These are phyloP conservation scores for Bombus waltoni DNA, from an alignment of 1,140 invertebrate genomes.

Conservation along the genomic window DNA sequence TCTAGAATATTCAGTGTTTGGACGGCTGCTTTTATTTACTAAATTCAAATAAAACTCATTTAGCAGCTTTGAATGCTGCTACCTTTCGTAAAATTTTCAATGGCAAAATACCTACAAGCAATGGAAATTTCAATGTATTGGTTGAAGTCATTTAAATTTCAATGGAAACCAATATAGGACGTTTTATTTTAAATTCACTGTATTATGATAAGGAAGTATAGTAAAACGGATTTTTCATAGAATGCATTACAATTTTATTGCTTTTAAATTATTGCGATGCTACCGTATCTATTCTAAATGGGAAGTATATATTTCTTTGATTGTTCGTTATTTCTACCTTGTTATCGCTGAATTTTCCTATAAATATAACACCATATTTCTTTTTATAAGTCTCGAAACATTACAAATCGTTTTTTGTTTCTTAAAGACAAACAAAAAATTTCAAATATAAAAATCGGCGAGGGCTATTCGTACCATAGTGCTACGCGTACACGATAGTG, in stretches of 20 bases:
- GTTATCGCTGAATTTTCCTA: too few relatives aligned
- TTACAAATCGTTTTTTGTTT: too few relatives aligned
- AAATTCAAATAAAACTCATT: conserved; percentile 3
- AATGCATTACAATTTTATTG: neutral
- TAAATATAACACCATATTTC: too few relatives aligned
- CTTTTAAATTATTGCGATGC: too few relatives aligned
- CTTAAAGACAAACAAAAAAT: too few relatives aligned
- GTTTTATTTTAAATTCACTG: neutral
- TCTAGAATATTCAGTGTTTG: neutral
- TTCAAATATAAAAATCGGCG: too few relatives aligned
- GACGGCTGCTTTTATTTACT: neutral
- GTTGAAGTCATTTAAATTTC: neutral
- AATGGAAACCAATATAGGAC: neutral
- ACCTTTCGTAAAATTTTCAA: neutral
- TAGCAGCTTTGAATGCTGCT: neutral
- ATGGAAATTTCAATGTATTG: neutral
- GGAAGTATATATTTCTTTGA: too few relatives aligned
- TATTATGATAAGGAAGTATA: neutral
- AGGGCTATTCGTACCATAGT: too few relatives aligned
- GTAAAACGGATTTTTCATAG: neutral
- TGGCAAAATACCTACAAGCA: conserved; percentile 2
- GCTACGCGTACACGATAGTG: too few relatives aligned
- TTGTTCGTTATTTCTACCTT: too few relatives aligned
- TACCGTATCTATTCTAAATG: too few relatives aligned
- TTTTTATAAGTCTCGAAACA: too few relatives aligned